Evolutionary conservation across 2,113 vertebrate species (phyloP).

Genomic region (Lipotes vexillifer): DNA sequence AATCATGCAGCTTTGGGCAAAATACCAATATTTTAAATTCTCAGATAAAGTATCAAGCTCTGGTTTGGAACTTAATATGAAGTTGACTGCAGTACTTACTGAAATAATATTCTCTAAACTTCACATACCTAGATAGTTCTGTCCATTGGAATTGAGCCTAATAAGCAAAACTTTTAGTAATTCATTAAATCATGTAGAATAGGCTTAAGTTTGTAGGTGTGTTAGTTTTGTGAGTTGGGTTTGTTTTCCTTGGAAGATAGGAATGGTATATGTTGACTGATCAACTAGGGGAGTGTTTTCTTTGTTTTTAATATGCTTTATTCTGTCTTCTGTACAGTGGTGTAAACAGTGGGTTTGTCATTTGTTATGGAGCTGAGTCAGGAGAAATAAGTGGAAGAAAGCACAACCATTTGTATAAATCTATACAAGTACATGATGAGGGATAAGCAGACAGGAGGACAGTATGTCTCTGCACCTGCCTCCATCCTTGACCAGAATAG

Average conservation of each 20-base stretch:
- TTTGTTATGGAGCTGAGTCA: conserved; percentile 40
- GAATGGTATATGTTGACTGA: not conserved
- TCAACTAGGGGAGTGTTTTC: not conserved
- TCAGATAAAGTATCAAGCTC: not conserved
- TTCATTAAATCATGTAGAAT: not conserved
- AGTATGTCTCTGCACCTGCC: not conserved
- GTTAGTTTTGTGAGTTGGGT: conserved; percentile 13
- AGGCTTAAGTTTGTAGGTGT: not conserved
- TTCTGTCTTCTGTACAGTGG: not conserved
- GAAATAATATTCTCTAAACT: not conserved
- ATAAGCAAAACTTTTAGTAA: not conserved
- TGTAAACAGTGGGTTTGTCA: conserved; percentile 5
- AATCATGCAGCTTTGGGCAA: not conserved
- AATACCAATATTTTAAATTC: not conserved
- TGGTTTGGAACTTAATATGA: conserved; percentile 22
- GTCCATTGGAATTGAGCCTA: not conserved
- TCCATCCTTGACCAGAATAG: conserved; percentile 17
- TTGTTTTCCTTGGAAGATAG: conserved; percentile 9
- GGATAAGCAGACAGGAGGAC: not conserved
- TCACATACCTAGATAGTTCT: not conserved
- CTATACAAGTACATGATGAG: not conserved
- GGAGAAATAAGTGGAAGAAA: conserved; percentile 30
- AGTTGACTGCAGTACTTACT: not conserved
- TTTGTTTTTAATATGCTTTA: conserved; percentile 22
- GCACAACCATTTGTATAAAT: not conserved